Evolutionary conservation across 2,888 invertebrate species (phyloP), one percentile per base, ranked within the genome.

Genomic region (Drosophila helvetica): DNA sequence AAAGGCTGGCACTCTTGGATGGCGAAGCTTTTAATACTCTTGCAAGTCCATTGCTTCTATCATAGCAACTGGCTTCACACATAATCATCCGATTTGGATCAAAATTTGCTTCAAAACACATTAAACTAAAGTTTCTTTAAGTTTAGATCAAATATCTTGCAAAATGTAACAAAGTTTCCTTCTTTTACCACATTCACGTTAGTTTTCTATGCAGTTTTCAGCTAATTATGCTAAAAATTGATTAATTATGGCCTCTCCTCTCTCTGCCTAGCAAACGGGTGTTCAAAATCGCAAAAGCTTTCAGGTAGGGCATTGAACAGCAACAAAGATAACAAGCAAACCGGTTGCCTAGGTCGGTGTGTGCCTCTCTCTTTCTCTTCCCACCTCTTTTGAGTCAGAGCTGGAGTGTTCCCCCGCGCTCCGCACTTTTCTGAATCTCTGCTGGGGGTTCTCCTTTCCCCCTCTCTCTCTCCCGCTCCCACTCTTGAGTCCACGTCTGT

Each of bases 271-370:
- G 30, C 30, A 10, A 30, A 30, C 10, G 8, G 7, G 3, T 33
- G 1, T 12, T 33, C 2, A 15, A n/a, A n/a, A 38, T 6, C 6
- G 6, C 6, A 12, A 38, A 2, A n/a, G 7, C 38, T 38, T 7
- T 38, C 38, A 7, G 38, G 6, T n/a, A 38, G 38, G 15, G 38
- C 7, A 38, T 38, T n/a, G n/a, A 38, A 7, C n/a, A 7, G 2
- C n/a, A 38, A 2, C 38, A n/a, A 7, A 38, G 42, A 60, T 60
- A 45, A 54, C 53, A 54, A 67, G 55, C 50, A 57, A 68, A 80
- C 75, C 68, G 60, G 64, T 64, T 70, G 46, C 52, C 62, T 53
- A 59, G 57, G 50, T 33, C 45, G 38, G 38, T 38, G 38, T 18
- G 46, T 9, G 17, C 46, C 17, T 42, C 57, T 66, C 54, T 71